These are phyloP conservation scores for Drosophila subsilvestris DNA, from an alignment of 2,888 invertebrate species.

Conservation along the genomic window DNA sequence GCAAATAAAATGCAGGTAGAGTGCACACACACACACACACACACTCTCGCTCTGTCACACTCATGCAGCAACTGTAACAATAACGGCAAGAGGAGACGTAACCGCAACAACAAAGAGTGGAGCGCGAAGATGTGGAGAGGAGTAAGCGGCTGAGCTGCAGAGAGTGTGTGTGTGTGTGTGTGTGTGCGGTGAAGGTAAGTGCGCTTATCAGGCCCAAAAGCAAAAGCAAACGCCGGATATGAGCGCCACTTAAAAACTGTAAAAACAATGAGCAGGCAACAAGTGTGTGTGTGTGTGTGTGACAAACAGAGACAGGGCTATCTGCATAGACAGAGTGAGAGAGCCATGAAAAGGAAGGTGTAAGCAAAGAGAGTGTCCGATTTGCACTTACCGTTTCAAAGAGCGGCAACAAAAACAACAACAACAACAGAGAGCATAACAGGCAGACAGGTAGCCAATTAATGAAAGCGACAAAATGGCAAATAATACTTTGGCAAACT, in stretches of 20 bases:
- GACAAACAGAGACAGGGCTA: constrained; percentile 24
- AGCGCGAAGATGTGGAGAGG: neutral
- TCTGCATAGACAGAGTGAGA: constrained; percentile 17
- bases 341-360: constrained; percentile 24
- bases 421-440: constrained; percentile 2
- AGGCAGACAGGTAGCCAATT: constrained; percentile 68
- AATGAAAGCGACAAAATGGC: constrained; percentile 76
- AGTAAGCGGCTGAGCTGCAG: constrained; percentile 3
- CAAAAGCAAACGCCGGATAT: constrained; percentile 76
- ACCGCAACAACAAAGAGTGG: constrained; percentile 13
- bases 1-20: constrained; percentile 45
- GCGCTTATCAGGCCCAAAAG: constrained; percentile 73
- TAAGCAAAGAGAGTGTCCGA: constrained; percentile 31
- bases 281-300: constrained; percentile 58
- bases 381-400: constrained; percentile 43
- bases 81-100: constrained; percentile 26
- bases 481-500: constrained; percentile 56
- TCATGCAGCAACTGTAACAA: constrained; percentile 30
- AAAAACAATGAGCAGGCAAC: constrained; percentile 71
- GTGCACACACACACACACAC: constrained; percentile 10
- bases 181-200: constrained; percentile 49
- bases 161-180: neutral
- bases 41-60: neutral
- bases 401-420: constrained; percentile 24
- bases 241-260: constrained; percentile 80